Base-by-base conservation (phyloP, 2,888 invertebrate genomes). In the Dorcus parallelipipedus region DNA sequence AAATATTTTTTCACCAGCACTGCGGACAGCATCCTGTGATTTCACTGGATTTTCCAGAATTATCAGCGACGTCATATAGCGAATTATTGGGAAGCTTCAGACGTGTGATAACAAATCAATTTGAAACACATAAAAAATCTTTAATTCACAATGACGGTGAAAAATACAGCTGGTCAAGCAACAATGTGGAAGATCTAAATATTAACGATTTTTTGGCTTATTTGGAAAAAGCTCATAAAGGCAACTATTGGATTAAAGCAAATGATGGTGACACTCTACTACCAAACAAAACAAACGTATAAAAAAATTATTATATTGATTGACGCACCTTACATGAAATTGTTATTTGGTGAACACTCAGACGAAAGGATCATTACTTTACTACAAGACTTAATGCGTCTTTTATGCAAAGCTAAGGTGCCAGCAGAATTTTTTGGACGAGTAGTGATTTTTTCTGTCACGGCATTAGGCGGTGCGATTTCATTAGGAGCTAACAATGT, bases 361-460 rank as follows among this genome's bases (percentile, higher is more conserved):
- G 55, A 50, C 41, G 10, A 42, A 56, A 42, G 45, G 51, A 56
- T 56, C 38, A 54, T 56, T 53, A 23, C 4, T 56, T 56, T 52
- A 52, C 9, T 56, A 56, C 42, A 23, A 56, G 8, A 45, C 9
- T 2, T 56, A 52, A 52, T 43, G 56, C 45, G 38, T 56, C 56
- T 56, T 52, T 52, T 56, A 56, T 56, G 51, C 52, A 52, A 56
- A 56, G 45, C 38, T 3, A 20, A 42, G 51, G 43, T 51, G 54
- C 52, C 43, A 43, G 38, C 23, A 56, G 10, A 56, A 56, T 56
- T 52, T 56, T 39, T 56, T 56, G 26, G 40, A 51, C 38, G 56
- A 56, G 51, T 56, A 52, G 20, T 56, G 43, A 52, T 56, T 56
- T 56, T 56, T 56, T 56, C 52, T 55, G 55, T 52, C 40, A 51